Base-by-base conservation (phyloP, 2,888 invertebrate genomes). In the Thysanoteuthis rhombus region DNA sequence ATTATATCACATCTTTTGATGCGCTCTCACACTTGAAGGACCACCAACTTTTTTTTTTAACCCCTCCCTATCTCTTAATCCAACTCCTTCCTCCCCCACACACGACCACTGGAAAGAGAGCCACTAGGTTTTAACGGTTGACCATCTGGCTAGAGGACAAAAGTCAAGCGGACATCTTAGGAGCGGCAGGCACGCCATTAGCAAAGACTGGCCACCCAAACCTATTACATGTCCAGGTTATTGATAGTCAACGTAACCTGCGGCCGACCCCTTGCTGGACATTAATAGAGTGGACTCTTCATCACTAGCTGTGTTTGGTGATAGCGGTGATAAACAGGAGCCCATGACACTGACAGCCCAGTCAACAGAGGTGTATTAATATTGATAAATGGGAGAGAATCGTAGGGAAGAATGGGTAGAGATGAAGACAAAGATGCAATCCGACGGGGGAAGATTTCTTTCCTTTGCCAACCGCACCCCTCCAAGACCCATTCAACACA, bases 111-210 rank as follows among this genome's bases (percentile, higher is more conserved):
- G 75, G 75, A 75, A 36, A 75, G 36, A n/a, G 75, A 75, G 16
- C 12, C n/a, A 75, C 75, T 75, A 75, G n/a, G 75, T n/a, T 75
- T 75, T 75, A 75, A 75, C 75, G 75, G n/a, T 75, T 75, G 75
- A 75, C 75, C 75, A 75, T 75, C 75, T 75, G 75, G 75, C n/a
- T 75, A n/a, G 75, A 75, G 75, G 75, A 75, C n/a, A 75, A 75
- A 75, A 75, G 75, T 75, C 75, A 75, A 75, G 75, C 75, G 75
- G 75, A 75, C 75, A 75, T 75, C 75, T 75, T 75, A 75, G 4
- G 75, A 75, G 75, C 36, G 36, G 75, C 36, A 75, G 75, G 75
- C 22, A 75, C 75, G 19, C 75, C 75, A 75, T 75, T 75, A 75
- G 75, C 19, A 36, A 75, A 16, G 75, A 75, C 75, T 75, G 75